phyloP scores from a whole-genome alignment of 2,797 vertebrate genomes.

The Catamblyrhynchus diadema region DNA sequence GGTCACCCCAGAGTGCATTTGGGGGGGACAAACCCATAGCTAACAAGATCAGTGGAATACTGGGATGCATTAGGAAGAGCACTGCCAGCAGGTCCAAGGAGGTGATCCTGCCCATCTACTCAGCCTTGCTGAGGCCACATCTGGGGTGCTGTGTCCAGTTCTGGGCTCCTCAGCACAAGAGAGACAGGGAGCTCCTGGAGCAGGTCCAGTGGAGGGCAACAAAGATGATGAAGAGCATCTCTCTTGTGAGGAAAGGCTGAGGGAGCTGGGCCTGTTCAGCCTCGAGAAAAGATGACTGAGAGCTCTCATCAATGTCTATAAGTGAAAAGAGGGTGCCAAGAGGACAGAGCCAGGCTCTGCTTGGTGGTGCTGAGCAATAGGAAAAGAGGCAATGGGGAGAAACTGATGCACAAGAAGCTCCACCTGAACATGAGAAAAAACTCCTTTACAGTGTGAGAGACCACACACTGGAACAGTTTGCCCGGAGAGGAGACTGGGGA shows the following conservation, averaged over 20 bases:
- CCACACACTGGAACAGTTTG: not conserved
- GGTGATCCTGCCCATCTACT: not conserved
- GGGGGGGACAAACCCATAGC: not conserved
- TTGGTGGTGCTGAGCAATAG: fast-evolving
- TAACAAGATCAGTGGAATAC: not conserved
- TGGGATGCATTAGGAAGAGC: not conserved
- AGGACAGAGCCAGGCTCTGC: not conserved
- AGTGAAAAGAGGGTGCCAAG: not conserved
- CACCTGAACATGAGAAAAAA: not conserved
- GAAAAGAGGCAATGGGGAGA: not conserved
- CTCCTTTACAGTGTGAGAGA: not conserved
- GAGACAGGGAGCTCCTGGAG: not conserved
- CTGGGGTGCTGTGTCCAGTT: not conserved
- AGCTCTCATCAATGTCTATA: not conserved
- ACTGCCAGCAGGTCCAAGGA: fast-evolving
- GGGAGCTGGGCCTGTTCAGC: not conserved
- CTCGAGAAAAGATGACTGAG: not conserved
- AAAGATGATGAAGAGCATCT: not conserved
- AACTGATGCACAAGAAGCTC: not conserved
- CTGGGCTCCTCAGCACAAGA: not conserved
- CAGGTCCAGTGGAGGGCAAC: fast-evolving
- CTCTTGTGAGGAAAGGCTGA: not conserved
- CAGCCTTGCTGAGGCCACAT: not conserved
- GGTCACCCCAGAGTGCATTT: fast-evolving
- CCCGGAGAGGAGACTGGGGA: not conserved